Conservation (phyloP, 2,113 vertebrate genomes). For the Periophthalmodon schlosseri region DNA sequence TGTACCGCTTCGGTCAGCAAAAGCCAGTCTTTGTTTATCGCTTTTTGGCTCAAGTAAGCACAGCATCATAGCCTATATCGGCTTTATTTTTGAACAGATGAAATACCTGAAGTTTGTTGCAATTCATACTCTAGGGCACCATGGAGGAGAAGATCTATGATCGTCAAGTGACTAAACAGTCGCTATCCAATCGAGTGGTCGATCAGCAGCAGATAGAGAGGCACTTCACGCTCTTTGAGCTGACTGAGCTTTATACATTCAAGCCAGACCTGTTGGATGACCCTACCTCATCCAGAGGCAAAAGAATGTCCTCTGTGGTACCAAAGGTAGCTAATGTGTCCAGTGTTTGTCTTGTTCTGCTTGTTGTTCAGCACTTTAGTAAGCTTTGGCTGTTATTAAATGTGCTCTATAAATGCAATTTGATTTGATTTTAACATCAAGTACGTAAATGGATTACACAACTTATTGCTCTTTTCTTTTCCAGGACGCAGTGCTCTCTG, state of each 20-base stretch:
- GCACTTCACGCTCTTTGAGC: constrained; percentile 94
- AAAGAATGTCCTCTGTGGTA: constrained; percentile 80
- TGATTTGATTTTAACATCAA: neutral
- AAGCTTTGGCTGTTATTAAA: too few species aligned
- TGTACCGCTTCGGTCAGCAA: constrained; percentile 94
- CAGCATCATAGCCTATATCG: neutral
- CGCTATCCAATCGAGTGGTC: constrained; percentile 90
- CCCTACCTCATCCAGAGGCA: constrained; percentile 89
- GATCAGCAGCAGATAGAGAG: constrained; percentile 97
- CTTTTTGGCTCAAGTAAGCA: constrained; percentile 92
- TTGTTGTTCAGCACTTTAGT: too few species aligned
- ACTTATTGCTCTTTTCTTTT: constrained; percentile 4
- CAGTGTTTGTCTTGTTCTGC: neutral
- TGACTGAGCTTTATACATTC: constrained; percentile 93
- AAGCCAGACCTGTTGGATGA: constrained; percentile 90
- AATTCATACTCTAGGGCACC: constrained; percentile 81
- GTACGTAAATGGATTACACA: neutral
- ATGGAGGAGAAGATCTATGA: constrained; percentile 99
- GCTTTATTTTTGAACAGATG: too few species aligned
- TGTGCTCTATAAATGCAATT: too few species aligned
- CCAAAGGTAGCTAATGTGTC: constrained; percentile 75
- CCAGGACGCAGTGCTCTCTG: constrained; percentile 85
- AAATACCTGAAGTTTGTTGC: neutral
- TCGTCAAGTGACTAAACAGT: constrained; percentile 96
- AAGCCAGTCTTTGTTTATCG: constrained; percentile 95